Evolutionary conservation across 2,888 invertebrate species (phyloP).

Genomic region (Eupithecia inturbata): DNA sequence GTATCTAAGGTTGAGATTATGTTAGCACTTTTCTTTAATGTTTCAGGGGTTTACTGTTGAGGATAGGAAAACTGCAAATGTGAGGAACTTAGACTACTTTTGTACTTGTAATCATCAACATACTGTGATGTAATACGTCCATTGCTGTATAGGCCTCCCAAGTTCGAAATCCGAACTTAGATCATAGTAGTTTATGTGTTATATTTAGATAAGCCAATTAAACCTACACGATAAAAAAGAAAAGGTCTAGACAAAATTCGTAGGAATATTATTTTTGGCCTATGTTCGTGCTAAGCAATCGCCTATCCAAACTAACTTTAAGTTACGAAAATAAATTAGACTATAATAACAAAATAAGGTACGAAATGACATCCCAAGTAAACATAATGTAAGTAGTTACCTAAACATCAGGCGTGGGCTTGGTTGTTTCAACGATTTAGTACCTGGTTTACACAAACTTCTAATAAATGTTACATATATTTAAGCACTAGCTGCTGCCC

Average conservation of each 20-base stretch:
- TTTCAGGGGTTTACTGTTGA: not conserved
- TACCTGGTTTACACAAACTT: not conserved
- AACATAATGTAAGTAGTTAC: not conserved
- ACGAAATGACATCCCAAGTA: not conserved
- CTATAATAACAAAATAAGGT: not conserved
- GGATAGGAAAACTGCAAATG: not conserved
- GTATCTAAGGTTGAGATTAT: constrained; percentile 6
- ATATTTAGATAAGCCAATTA: not conserved
- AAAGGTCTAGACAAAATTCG: not conserved
- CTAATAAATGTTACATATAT: not conserved
- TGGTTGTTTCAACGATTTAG: not conserved
- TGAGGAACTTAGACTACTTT: not conserved
- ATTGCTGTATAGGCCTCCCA: not conserved
- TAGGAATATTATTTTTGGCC: not conserved
- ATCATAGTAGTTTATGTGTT: not conserved
- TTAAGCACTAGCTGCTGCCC: too few species aligned
- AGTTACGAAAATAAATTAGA: not conserved
- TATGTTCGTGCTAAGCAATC: not conserved
- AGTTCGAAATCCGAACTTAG: not conserved
- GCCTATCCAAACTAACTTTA: not conserved
- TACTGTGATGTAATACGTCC: not conserved
- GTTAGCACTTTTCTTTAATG: constrained; percentile 19
- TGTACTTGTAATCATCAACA: not conserved
- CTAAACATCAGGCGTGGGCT: not conserved
- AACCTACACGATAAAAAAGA: not conserved